phyloP scores from a whole-genome alignment of 1,140 invertebrate genomes.

The Apolygus lucorum region DNA sequence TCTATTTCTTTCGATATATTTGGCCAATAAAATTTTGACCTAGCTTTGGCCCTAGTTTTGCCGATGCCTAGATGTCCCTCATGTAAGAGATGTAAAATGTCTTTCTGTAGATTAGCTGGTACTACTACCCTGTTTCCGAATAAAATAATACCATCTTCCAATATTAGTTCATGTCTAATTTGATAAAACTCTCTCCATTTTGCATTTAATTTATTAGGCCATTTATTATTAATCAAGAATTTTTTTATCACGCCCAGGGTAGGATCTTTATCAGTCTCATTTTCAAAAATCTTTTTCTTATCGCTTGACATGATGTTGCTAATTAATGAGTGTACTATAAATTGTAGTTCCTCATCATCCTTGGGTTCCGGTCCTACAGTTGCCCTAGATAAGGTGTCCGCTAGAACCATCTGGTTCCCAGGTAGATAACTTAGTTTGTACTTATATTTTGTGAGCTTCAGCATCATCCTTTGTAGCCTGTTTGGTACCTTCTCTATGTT shows the following conservation, averaged over 20 bases:
- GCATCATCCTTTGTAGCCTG: no score
- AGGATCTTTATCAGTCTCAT: constrained; percentile 6
- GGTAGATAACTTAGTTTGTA: no score
- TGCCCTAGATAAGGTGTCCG: no score
- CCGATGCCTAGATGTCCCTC: constrained; percentile 12
- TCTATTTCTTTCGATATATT: constrained; percentile 13
- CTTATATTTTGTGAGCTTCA: no score
- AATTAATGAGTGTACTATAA: background rate
- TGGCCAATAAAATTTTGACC: constrained; percentile 18
- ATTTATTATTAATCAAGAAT: background rate
- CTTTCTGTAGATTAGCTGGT: background rate
- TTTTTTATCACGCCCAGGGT: background rate
- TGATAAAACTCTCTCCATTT: background rate
- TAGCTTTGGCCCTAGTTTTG: background rate
- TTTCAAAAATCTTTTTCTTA: constrained; percentile 13
- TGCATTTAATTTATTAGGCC: background rate
- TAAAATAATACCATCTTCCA: constrained; percentile 4
- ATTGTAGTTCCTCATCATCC: constrained; percentile 2
- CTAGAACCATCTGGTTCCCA: no score
- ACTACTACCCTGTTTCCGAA: constrained; percentile 11
- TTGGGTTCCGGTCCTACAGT: no score
- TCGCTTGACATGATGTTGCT: background rate
- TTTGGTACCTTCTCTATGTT: constrained; percentile 8
- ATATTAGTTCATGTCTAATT: constrained; percentile 16
- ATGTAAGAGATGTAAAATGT: constrained; percentile 6